These are phyloP conservation scores for Mus minutoides DNA, from an alignment of 2,797 vertebrate genomes.

Conservation along the genomic window DNA sequence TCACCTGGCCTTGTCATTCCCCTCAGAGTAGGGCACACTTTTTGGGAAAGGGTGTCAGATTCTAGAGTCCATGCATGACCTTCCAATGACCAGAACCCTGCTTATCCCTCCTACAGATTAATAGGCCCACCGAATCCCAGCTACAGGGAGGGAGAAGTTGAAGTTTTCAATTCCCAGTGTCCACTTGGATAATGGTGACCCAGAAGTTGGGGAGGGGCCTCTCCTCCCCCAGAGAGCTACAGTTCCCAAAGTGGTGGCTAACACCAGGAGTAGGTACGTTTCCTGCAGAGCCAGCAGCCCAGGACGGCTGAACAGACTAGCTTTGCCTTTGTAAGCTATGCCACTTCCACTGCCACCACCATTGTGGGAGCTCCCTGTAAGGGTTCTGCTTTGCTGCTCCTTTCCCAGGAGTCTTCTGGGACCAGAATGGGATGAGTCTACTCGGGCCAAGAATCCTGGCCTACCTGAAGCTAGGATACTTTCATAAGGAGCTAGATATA, in stretches of 20 bases:
- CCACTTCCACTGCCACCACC: too few species aligned
- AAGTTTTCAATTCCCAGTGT: neutral
- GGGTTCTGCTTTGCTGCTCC: neutral
- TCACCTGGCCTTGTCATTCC: neutral
- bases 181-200: neutral
- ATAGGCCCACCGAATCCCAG: neutral
- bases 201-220: neutral
- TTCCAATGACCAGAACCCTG: neutral
- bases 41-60: neutral
- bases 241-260: neutral
- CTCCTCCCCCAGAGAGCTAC: neutral
- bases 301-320: neutral
- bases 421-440: neutral
- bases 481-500: neutral
- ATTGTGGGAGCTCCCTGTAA: rapidly evolving
- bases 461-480: too few species aligned
- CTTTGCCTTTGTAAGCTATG: neutral
- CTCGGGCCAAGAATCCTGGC: neutral
- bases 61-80: too few species aligned
- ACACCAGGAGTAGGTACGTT: neutral
- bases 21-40: neutral
- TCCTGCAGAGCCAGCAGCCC: neutral
- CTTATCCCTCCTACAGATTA: neutral
- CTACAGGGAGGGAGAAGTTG: too few species aligned
- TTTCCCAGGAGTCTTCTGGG: neutral